Conservation (phyloP, 2,888 invertebrate genomes). For the Ochlodes sylvanus region DNA sequence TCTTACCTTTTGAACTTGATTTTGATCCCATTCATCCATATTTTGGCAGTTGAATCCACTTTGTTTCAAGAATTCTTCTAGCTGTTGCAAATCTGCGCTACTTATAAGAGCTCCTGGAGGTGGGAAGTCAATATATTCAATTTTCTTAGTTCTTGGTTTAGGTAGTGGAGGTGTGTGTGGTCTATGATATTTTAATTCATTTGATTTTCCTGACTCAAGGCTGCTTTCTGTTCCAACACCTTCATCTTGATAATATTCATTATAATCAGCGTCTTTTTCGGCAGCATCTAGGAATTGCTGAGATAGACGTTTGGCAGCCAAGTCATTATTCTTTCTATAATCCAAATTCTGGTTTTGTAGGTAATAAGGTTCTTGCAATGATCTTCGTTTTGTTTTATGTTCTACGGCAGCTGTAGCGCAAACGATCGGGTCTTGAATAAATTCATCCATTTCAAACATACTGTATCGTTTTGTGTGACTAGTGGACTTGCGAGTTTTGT, state of each 20-base stretch:
- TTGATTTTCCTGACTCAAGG: slow-evolving; percentile 85
- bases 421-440: slow-evolving; percentile 77
- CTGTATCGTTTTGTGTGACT: slow-evolving; percentile 89
- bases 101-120: slow-evolving; percentile 81
- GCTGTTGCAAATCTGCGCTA: slow-evolving; percentile 87
- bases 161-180: slow-evolving; percentile 83
- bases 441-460: slow-evolving; percentile 90
- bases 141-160: slow-evolving; percentile 78
- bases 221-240: slow-evolving; percentile 86
- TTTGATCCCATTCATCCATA: slow-evolving; percentile 88
- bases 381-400: slow-evolving; percentile 87
- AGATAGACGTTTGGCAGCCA: slow-evolving; percentile 80
- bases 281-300: slow-evolving; percentile 82
- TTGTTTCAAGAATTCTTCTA: slow-evolving; percentile 89
- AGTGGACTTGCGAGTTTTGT: slow-evolving; percentile 80
- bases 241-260: slow-evolving; percentile 85
- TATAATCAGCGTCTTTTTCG: slow-evolving; percentile 82
- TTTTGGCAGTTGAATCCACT: slow-evolving; percentile 89
- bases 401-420: slow-evolving; percentile 77
- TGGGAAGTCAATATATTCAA: slow-evolving; percentile 79
- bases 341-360: slow-evolving; percentile 81
- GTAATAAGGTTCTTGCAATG: slow-evolving; percentile 91
- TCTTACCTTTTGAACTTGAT: slow-evolving; percentile 88
- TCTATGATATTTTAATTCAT: slow-evolving; percentile 77
- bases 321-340: slow-evolving; percentile 81